phyloP scores from a whole-genome alignment of 92 coral and sea anemone species.

The Nematostella vectensis region DNA sequence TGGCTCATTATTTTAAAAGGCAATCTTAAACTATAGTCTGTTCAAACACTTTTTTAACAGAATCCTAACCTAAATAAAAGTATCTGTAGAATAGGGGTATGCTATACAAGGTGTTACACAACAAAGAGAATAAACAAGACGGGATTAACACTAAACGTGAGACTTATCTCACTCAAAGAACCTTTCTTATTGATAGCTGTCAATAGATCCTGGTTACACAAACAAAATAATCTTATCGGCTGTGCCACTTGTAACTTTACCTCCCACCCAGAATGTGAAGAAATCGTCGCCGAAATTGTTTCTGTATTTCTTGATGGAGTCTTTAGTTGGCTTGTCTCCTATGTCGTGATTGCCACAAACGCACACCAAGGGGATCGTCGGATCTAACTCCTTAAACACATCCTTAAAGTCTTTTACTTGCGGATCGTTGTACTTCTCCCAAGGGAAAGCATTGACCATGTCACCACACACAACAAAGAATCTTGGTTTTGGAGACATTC shows the following conservation, averaged over 20 bases:
- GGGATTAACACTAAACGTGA: no score
- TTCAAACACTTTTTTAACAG: no score
- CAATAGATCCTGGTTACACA: no score
- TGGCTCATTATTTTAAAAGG: no score
- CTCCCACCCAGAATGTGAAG: constrained; percentile 98
- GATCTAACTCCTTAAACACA: constrained; percentile 78
- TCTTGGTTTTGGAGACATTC: constrained; percentile 81
- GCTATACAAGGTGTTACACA: no score
- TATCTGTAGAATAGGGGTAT: no score
- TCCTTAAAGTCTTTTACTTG: constrained; percentile 86
- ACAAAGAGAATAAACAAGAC: no score
- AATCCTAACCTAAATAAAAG: no score
- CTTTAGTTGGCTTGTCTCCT: constrained; percentile 79
- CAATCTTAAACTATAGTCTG: no score
- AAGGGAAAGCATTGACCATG: constrained; percentile 89
- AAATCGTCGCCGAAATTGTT: constrained; percentile 90
- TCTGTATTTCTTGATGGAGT: constrained; percentile 66
- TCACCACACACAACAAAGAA: constrained; percentile 98
- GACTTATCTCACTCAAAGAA: no score
- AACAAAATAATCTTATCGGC: no score
- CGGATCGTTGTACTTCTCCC: constrained; percentile 60
- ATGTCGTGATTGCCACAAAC: constrained; percentile 97
- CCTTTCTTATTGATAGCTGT: no score
- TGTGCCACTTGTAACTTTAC: constrained; percentile 31
- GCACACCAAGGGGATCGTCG: constrained; percentile 81